Evolutionary conservation across 2,113 vertebrate species (phyloP).

Genomic region (Panthera uncia): DNA sequence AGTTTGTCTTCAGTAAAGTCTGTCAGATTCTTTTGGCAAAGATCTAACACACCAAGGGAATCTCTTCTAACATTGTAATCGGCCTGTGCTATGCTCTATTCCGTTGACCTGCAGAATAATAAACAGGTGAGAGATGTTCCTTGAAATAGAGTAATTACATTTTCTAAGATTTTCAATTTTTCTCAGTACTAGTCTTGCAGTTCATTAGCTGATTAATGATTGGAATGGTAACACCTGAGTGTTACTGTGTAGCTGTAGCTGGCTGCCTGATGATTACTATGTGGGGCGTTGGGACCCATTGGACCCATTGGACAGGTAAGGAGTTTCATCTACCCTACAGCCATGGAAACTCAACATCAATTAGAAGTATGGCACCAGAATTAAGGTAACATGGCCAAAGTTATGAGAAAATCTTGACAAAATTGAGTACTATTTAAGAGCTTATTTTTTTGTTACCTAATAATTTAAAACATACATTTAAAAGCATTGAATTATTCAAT

Average conservation of each 20-base stretch:
- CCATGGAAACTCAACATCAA: background rate
- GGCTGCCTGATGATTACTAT: background rate
- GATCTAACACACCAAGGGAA: background rate
- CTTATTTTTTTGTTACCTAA: background rate
- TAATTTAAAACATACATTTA: slow-evolving; percentile 12
- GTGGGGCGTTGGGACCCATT: background rate
- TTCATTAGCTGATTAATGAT: background rate
- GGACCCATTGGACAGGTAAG: background rate
- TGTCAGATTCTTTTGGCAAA: background rate
- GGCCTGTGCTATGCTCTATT: background rate
- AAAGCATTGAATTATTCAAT: background rate
- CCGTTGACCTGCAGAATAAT: background rate
- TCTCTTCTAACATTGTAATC: background rate
- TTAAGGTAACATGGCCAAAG: background rate
- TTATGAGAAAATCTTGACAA: slow-evolving; percentile 27
- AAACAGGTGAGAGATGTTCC: background rate
- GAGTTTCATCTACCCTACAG: background rate
- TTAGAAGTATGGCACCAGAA: background rate
- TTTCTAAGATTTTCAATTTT: background rate
- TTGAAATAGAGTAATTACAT: background rate
- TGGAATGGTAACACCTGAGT: background rate
- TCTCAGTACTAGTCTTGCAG: background rate
- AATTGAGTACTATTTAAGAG: background rate
- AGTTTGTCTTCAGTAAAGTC: background rate
- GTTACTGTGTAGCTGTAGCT: background rate